phyloP scores from a whole-genome alignment of 2,113 vertebrate species.

The Cettia cetti region DNA sequence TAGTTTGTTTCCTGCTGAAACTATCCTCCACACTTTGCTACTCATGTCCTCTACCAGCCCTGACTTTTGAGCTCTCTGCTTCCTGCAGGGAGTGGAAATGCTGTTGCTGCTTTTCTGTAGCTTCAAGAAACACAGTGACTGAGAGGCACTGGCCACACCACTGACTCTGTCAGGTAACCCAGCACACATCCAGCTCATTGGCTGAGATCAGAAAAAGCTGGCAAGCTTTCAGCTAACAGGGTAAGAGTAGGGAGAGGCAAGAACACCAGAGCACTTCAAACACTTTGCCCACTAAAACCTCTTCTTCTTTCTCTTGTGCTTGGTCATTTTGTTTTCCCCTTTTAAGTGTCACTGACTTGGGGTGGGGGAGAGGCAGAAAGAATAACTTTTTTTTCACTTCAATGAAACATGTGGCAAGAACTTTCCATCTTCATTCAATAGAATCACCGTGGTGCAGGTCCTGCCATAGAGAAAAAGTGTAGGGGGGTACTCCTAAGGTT shows the following conservation, averaged over 20 bases:
- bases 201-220: neutral
- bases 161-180: neutral
- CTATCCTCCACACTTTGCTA: neutral
- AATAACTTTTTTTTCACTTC: neutral
- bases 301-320: neutral
- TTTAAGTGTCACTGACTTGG: neutral
- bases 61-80: neutral
- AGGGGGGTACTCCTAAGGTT: neutral
- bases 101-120: neutral
- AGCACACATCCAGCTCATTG: neutral
- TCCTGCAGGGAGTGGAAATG: neutral
- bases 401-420: accelerated
- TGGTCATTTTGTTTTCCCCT: neutral
- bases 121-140: neutral
- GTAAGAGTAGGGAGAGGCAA: neutral
- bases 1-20: neutral
- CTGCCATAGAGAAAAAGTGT: neutral
- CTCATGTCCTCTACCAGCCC: neutral
- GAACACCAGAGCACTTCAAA: neutral
- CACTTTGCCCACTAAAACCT: neutral
- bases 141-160: neutral
- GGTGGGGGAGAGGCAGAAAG: neutral
- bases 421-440: neutral
- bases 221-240: neutral
- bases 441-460: neutral